Evolutionary conservation across 2,113 vertebrate genomes (phyloP).

Genomic region (Phainopepla nitens): DNA sequence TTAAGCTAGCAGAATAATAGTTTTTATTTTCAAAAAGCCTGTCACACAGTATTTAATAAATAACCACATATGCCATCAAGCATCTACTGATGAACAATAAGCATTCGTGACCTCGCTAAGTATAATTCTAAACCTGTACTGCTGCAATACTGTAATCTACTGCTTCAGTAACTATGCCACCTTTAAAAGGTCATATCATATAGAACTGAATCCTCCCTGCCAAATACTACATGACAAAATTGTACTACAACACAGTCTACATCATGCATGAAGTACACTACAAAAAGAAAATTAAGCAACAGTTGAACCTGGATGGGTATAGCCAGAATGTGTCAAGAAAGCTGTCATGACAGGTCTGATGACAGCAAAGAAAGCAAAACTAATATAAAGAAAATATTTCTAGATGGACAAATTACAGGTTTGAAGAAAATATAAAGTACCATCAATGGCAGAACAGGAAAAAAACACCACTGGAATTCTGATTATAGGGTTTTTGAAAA

Average conservation of each 20-base stretch:
- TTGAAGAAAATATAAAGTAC: not conserved
- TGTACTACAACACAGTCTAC: not conserved
- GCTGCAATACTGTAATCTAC: not conserved
- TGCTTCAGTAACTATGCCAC: not conserved
- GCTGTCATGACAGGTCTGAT: not conserved
- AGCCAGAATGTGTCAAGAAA: not conserved
- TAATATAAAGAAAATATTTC: not conserved
- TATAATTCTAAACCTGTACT: not conserved
- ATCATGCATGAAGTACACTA: not conserved
- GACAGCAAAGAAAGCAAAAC: not conserved
- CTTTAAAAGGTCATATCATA: not conserved
- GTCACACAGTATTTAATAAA: not conserved
- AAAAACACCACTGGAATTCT: not conserved
- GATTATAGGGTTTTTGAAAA: not conserved
- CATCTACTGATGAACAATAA: not conserved
- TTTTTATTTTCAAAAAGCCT: conserved; percentile 56
- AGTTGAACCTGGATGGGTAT: not conserved
- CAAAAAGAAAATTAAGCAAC: not conserved
- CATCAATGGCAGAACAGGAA: not conserved
- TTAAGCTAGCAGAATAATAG: not conserved
- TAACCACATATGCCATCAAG: not conserved
- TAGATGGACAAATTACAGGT: not conserved
- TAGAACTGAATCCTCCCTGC: not conserved
- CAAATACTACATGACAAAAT: not conserved
- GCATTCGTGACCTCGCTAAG: not conserved